Base-by-base conservation (phyloP, 2,888 invertebrate species). In the Cacoxenus indagator region DNA sequence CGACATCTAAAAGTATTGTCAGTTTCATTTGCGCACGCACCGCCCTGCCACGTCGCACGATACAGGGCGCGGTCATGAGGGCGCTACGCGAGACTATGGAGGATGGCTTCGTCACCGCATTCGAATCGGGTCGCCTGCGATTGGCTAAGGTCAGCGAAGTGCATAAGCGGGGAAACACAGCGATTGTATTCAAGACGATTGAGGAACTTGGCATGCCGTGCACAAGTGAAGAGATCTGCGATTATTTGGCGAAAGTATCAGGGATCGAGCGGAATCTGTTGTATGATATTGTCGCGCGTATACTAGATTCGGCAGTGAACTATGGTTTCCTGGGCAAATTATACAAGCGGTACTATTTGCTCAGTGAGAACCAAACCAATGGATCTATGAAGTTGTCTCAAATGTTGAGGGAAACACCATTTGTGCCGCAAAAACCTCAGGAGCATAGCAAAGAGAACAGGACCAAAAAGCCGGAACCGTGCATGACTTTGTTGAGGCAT, bases 251-350 rank as follows among this genome's bases (percentile, higher is more conserved):
- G 19, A 24, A 2, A 5, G 45, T 45, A n/a, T 45, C 11, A 24
- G 4, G 24, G 4, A 14, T 45, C 24, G 6, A 31, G 9, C 17
- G 6, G 19, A n/a, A 17, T 26, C 26, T n/a, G 9, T 9, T 55
- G n/a, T 24, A n/a, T 11, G 43, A 43, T 0, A 31, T 31, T 24
- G 61, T 43, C 8, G 14, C 27, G 8, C 24, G 17, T 6, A 14
- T 8, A 11, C 26, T 62, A 0, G 61, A 62, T 24, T 6, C n/a
- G n/a, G 22, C 61, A 4, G 37, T 62, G 14, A 43, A 11, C 8
- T 62, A 43, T n/a, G 61, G 61, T 22, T 62, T 62, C 45, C 26
- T 62, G 22, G 61, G 61, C 45, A 45, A 26, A 24, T 11, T 17
- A 1, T 2, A 62, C 6, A n/a, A 2, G 9, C 26, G 45, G 17